Evolutionary conservation across 2,797 vertebrate species (phyloP), one percentile per base, ranked within the genome.

Genomic region (Meriones psammophilus): DNA sequence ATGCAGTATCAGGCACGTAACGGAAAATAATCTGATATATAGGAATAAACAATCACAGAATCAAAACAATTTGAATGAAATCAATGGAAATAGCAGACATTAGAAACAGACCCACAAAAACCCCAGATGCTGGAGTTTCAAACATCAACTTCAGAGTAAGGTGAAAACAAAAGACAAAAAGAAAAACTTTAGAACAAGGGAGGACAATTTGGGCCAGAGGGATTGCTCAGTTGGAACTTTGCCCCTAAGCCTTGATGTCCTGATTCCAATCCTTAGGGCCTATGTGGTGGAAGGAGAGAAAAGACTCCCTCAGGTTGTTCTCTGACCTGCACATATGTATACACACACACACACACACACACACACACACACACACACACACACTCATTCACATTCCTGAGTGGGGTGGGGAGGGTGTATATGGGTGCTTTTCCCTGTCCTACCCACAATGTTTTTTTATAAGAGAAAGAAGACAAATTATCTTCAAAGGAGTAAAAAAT

Each of bases 401-500:
- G 56, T 17, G 15, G 14, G 17, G 15, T 58, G 15, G 56, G 12
- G 66, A 18, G 8, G 36, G 8, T 46, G 42, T 76, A 26, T 26
- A 28, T 28, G 2, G 7, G 5, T 50, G 42, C 22, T 28, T 10
- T 46, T 7, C 42, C 24, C 26, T 24, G 28, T 39, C 71, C 42
- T 13, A 64, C 22, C 56, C 14, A 83, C 80, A 83, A 42, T 36
- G n/a, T 39, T 39, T 36, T 36, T 80, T 9, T n/a, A 20, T 36
- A 20, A 84, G 3, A 66, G 1, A 33, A 4, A 26, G 54, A 66
- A 54, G n/a, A 91, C n/a, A 92, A 39, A 76, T 77, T 66, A 68
- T 28, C 15, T 84, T 90, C 69, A 87, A 94, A 90, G 71, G 17
- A 95, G 42, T 58, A 87, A 90, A 90, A 80, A 26, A 24, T 88